Evolutionary conservation across 1,140 invertebrate species (phyloP).

Genomic region (Drosophila leontia): DNA sequence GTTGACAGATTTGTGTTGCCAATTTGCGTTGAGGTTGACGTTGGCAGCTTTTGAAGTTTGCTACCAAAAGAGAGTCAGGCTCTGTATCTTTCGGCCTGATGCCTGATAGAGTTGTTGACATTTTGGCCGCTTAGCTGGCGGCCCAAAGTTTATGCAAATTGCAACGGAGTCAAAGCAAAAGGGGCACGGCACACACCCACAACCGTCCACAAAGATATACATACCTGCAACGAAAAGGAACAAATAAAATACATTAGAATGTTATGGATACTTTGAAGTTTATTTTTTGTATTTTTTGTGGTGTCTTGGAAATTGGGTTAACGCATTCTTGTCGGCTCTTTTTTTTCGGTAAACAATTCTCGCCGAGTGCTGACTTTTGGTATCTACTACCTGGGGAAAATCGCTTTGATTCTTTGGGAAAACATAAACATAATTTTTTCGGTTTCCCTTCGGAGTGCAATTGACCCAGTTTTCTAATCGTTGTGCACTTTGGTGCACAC

Average conservation of each 20-base stretch:
- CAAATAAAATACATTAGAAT: conserved; percentile 67
- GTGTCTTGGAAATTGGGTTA: conserved; percentile 61
- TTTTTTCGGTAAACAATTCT: conserved; percentile 49
- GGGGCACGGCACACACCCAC: conserved; percentile 44
- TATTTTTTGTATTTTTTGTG: conserved; percentile 6
- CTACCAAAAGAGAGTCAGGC: conserved; percentile 35
- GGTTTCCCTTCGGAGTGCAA: conserved; percentile 48
- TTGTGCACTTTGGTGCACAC: conserved; percentile 23
- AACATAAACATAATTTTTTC: conserved; percentile 70
- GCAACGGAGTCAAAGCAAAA: conserved; percentile 38
- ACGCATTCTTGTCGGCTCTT: conserved; percentile 45
- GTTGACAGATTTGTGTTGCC: conserved; percentile 78
- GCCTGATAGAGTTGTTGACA: conserved; percentile 79
- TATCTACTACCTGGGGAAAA: conserved; percentile 55
- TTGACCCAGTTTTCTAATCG: conserved; percentile 64
- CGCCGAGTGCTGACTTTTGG: conserved; percentile 22
- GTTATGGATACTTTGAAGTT: conserved; percentile 30
- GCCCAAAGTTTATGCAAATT: conserved; percentile 73
- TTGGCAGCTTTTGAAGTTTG: conserved; percentile 39
- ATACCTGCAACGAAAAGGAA: conserved; percentile 68
- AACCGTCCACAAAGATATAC: conserved; percentile 37
- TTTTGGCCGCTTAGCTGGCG: conserved; percentile 57
- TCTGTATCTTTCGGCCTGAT: conserved; percentile 56
- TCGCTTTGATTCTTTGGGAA: conserved; percentile 57
- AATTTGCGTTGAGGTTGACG: conserved; percentile 62